Base-by-base conservation (phyloP, 2,888 invertebrate species). In the Drosophila paramelanica region DNA sequence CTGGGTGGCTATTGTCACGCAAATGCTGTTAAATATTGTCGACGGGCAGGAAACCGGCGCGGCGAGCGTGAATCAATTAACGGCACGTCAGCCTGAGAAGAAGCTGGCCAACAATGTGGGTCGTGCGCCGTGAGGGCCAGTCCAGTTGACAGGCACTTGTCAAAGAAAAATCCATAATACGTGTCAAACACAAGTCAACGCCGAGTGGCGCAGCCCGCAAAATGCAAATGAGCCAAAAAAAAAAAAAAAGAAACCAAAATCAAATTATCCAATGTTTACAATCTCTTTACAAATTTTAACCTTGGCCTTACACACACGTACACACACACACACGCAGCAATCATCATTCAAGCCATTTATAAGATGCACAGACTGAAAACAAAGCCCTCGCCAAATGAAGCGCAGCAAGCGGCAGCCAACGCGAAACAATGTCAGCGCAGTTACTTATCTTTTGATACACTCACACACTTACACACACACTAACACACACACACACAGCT, bases 231-330 rank as follows among this genome's bases (percentile, higher is more conserved):
- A 42, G 58, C 56, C 36, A 65, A 51, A 84, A 75, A 62, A 36
- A 13, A 36, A 33, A 41, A 77, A 84, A 75, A 62, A 36, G 36
- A 36, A 36, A 36, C 36, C 56, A 67, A 79, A 67, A 67, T 73
- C 61, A 70, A 77, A 80, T 72, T 73, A 87, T 81, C 82, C 84
- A 81, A 81, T 79, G 82, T 78, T 85, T 88, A 85, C 85, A 85
- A 85, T 85, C 85, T 79, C 84, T 85, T 85, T 88, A 85, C 85
- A 88, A 85, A 88, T 88, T 88, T 85, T 47, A 58, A 77, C 85
- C 85, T 88, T 85, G 88, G 85, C 85, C 85, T 85, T 85, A 85
- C 86, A 87, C 79, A 60, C 42, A 42, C 45, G 43, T 25, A 27
- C 36, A 58, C 42, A 8, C 25, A 31, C 17, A 31, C 41, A 50